Evolutionary conservation across 2,113 vertebrate species (phyloP), one percentile per base, ranked within the genome.

Genomic region (Phaethornis superciliosus): DNA sequence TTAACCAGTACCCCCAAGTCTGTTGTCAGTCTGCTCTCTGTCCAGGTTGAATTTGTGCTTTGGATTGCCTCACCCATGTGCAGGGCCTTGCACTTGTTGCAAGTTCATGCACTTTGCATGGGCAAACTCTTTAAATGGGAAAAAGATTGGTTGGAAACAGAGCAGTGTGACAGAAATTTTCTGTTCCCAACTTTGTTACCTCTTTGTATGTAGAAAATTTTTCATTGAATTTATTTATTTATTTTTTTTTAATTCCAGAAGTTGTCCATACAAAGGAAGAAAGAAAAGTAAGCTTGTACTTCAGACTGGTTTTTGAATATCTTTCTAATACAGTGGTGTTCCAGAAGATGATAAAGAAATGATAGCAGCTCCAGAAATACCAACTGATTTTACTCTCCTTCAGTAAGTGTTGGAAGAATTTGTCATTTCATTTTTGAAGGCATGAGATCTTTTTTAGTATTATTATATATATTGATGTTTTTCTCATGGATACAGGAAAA

Each of bases 311-410:
- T 98, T 97, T 98, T 98, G 97, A 98, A 92, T 97, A 94, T 96
- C 96, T 98, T 98, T 97, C 97, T 97, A 97, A 97, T 93, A 97
- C 98, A 96, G 97, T 97, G 93, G 98, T 97, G 97, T 96, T 98
- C 97, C 99, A 98, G 98, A 99, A 99, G 98, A 99, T 99, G 99
- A 99, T 99, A 98, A 99, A 99, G 99, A 99, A 99, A 99, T 99
- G 99, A 99, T 99, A 99, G 99, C 99, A 98, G 98, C 99, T 99
- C 99, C 99, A 99, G 99, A 99, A 98, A 98, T 99, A 98, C 99
- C 98, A 98, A 98, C 98, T 98, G 99, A 99, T 97, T 99, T 99
- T 98, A 95, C 98, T 98, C 99, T 98, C 95, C 97, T 99, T 97
- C 99, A 99, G 99, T 99, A 99, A 99, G 99, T 98, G 60, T 33